These are phyloP conservation scores for Drosophila pachea DNA, from an alignment of 1,140 invertebrate species.

Conservation along the genomic window DNA sequence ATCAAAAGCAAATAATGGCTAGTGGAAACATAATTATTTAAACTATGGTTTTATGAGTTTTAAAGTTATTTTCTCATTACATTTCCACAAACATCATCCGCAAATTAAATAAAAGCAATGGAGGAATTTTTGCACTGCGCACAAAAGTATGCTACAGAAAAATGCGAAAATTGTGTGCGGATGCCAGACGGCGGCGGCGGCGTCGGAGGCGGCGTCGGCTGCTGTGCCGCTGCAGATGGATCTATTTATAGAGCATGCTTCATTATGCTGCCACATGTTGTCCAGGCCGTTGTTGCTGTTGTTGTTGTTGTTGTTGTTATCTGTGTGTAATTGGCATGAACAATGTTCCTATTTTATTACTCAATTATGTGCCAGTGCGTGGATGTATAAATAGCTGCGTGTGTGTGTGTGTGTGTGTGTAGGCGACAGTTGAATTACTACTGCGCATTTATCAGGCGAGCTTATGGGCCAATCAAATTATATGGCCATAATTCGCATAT, in stretches of 20 bases:
- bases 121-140: neutral
- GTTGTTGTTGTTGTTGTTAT: neutral
- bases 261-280: conserved; percentile 18
- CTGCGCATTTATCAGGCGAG: conserved; percentile 23
- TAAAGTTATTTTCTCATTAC: neutral
- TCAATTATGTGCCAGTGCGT: conserved; percentile 2
- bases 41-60: neutral
- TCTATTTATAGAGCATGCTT: conserved; percentile 23
- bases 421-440: conserved; percentile 16
- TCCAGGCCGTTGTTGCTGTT: neutral
- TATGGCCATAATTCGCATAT: conserved; percentile 42
- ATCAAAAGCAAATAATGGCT: no score
- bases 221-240: neutral
- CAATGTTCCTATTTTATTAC: conserved; percentile 19
- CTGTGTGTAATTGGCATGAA: conserved; percentile 23
- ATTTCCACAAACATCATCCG: neutral
- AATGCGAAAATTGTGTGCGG: conserved; percentile 4
- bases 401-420: neutral
- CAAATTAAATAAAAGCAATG: neutral
- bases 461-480: conserved; percentile 63
- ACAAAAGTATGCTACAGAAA: conserved; percentile 32
- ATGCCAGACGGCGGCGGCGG: neutral
- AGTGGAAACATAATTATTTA: neutral
- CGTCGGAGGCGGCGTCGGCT: no score
- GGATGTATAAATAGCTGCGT: neutral